Percentiles rank a stretch among this genome's conserved stretches.
phyloP scores from a whole-genome alignment of 2,113 vertebrate genomes.

The Indri indri region DNA sequence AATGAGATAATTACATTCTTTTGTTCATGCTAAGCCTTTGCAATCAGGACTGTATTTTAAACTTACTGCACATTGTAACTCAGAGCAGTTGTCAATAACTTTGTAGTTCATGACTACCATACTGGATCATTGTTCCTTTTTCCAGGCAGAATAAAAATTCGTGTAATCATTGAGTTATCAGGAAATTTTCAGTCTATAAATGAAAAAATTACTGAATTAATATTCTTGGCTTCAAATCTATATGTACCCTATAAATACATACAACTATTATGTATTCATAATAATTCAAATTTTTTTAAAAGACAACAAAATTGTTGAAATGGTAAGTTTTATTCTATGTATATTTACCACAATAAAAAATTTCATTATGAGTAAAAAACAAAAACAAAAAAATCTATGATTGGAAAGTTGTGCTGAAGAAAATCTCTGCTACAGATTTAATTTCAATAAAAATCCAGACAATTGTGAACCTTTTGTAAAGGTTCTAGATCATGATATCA shows the following conservation, averaged over 20 bases:
- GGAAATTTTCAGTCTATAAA: background rate
- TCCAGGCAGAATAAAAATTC: background rate
- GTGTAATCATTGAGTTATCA: background rate
- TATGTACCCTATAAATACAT: too few relatives aligned
- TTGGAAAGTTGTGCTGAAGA: background rate
- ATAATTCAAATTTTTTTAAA: too few relatives aligned
- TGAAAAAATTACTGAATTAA: background rate
- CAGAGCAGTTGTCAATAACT: background rate
- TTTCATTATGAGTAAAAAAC: too few relatives aligned
- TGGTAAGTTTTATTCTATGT: too few relatives aligned
- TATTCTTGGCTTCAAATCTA: background rate
- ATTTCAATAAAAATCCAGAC: background rate
- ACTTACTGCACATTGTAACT: background rate
- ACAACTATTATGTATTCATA: too few relatives aligned
- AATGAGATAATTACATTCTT: background rate
- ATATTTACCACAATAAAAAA: too few relatives aligned
- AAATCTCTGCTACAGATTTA: background rate
- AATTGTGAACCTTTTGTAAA: background rate
- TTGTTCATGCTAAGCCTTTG: background rate
- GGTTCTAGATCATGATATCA: background rate
- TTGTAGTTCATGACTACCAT: accelerated
- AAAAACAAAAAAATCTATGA: too few relatives aligned
- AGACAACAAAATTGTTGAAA: too few relatives aligned
- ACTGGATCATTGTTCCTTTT: background rate
- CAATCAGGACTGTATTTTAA: background rate